Percentiles rank a stretch among this genome's conserved stretches.
Evolutionary conservation across 2,113 vertebrate species (phyloP).

Genomic region (Ceyx melanurus): DNA sequence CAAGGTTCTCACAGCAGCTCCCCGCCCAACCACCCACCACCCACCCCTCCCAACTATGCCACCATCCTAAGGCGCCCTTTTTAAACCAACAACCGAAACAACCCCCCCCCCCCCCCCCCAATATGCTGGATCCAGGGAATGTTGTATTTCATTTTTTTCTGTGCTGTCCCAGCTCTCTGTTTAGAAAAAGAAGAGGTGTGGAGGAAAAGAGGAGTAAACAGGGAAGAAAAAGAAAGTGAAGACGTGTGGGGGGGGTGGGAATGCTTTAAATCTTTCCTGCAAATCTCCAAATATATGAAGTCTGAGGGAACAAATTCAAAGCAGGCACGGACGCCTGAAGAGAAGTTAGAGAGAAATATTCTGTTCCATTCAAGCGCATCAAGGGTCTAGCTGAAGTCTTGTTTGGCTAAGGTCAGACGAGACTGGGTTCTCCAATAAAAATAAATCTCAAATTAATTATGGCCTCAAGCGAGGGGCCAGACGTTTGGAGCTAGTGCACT

Average conservation of each 20-base stretch:
- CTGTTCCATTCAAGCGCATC: conserved; percentile 89
- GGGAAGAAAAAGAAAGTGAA: conserved; percentile 15
- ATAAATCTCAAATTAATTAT: conserved; percentile 99
- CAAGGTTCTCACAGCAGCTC: background rate
- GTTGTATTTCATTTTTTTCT: background rate
- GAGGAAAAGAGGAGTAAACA: background rate
- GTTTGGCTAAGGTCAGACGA: conserved; percentile 99
- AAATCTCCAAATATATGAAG: conserved; percentile 75
- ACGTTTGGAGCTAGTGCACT: conserved; percentile 87
- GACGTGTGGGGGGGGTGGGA: background rate
- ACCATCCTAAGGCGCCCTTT: too few species aligned
- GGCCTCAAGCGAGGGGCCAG: conserved; percentile 94
- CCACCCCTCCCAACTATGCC: too few species aligned
- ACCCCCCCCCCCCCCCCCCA: background rate
- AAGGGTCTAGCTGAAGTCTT: conserved; percentile 89
- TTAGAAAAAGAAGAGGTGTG: background rate
- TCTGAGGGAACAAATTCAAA: conserved; percentile 87
- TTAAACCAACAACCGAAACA: too few species aligned
- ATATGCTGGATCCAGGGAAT: background rate
- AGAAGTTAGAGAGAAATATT: conserved; percentile 88
- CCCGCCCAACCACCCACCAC: background rate
- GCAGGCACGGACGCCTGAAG: conserved; percentile 84
- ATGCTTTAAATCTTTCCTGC: conserved; percentile 76
- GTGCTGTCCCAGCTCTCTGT: background rate
- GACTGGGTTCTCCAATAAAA: conserved; percentile 98